These are phyloP conservation scores for Pyrrhosoma nymphula DNA, from an alignment of 2,888 invertebrate genomes.

Conservation along the genomic window DNA sequence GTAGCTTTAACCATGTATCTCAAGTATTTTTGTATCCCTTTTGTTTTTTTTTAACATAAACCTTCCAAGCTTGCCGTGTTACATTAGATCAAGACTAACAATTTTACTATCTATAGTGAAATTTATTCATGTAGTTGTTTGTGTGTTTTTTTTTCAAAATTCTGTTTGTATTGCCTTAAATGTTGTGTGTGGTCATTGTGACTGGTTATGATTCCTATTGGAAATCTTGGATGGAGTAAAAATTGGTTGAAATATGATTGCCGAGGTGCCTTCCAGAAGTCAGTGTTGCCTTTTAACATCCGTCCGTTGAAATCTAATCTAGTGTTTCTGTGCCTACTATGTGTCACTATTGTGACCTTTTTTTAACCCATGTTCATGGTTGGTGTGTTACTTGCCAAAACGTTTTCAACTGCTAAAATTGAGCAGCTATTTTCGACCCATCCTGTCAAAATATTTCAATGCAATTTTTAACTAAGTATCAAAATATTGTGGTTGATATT, in stretches of 20 bases:
- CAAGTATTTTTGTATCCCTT: background rate
- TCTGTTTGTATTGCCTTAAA: background rate
- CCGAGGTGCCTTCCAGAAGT: conserved; percentile 52
- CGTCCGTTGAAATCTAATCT: conserved; percentile 33
- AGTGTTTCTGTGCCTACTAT: conserved; percentile 24
- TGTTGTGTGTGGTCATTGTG: conserved; percentile 37
- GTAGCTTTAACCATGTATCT: conserved; percentile 13
- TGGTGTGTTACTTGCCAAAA: background rate
- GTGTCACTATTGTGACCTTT: conserved; percentile 25
- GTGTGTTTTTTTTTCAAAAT: background rate
- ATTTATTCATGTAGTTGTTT: background rate
- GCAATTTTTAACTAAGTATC: background rate
- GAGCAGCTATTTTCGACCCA: background rate
- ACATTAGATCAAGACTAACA: background rate
- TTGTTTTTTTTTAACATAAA: conserved; percentile 2
- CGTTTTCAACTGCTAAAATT: background rate
- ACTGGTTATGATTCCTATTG: background rate
- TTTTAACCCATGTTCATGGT: background rate
- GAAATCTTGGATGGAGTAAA: conserved; percentile 5
- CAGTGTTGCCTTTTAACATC: conserved; percentile 21
- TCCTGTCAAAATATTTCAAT: conserved; percentile 1
- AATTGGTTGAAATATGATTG: background rate
- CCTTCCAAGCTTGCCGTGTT: background rate
- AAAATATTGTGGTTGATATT: conserved; percentile 9
- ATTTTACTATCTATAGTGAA: background rate